These are phyloP conservation scores for Spinus pinus DNA, from an alignment of 2,797 vertebrate genomes.

Conservation along the genomic window DNA sequence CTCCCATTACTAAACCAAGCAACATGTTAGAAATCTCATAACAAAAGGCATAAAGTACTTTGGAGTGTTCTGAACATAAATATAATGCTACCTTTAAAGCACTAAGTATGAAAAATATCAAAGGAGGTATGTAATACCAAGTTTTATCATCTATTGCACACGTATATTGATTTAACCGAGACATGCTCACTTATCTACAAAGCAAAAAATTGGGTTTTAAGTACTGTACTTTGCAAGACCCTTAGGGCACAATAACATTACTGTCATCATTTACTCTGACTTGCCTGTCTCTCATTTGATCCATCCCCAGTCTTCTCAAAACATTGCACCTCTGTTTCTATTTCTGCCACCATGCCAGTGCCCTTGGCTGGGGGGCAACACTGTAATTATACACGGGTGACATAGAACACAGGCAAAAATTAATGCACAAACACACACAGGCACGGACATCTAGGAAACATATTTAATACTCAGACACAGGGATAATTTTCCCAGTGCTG, in stretches of 20 bases:
- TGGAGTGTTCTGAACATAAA: not conserved
- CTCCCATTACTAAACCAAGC: not conserved
- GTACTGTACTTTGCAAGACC: slow-evolving; percentile 48
- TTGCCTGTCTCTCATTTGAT: not conserved
- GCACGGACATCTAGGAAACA: not conserved
- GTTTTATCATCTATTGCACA: slow-evolving; percentile 36
- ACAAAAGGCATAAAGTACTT: slow-evolving; percentile 17
- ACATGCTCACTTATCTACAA: slow-evolving; percentile 59
- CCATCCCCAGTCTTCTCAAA: not conserved
- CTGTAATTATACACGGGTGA: rapidly evolving
- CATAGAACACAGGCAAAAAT: not conserved
- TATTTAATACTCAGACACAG: not conserved
- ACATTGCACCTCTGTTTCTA: not conserved
- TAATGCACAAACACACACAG: not conserved
- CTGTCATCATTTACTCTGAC: slow-evolving; percentile 25
- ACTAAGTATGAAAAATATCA: slow-evolving; percentile 43
- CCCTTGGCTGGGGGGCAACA: not conserved
- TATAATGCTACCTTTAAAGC: slow-evolving; percentile 33
- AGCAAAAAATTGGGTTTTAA: slow-evolving; percentile 64
- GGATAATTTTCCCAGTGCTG: not conserved
- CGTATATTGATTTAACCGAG: slow-evolving; percentile 38
- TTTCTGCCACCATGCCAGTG: not conserved
- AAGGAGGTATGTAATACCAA: slow-evolving; percentile 36
- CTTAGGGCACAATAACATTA: slow-evolving; percentile 54
- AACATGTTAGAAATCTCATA: not conserved